Conservation (phyloP, 37 sponge, comb jelly and placozoan genomes). For the Axinella damicornis region DNA sequence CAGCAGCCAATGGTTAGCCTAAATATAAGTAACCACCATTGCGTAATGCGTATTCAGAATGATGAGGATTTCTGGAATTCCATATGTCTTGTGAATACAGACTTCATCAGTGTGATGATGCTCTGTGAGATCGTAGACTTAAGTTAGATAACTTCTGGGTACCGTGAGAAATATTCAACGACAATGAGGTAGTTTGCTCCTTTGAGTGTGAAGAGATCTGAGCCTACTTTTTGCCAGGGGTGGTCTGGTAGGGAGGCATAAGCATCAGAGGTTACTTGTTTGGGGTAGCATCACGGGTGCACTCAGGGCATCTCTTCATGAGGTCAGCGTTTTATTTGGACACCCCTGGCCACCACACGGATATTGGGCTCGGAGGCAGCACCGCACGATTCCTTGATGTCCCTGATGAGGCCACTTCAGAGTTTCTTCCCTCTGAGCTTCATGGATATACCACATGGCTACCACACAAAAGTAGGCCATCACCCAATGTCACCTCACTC, state of each 20-base stretch:
- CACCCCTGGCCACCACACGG: conserved; percentile 51
- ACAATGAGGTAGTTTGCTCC: no score
- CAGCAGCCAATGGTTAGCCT: no score
- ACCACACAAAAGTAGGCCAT: conserved; percentile 4
- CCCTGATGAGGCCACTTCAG: background rate
- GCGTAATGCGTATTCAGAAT: no score
- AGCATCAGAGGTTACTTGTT: conserved; percentile 20
- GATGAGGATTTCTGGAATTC: no score
- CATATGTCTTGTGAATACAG: no score
- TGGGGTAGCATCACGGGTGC: background rate
- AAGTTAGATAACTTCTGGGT: no score
- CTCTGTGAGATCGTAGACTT: no score
- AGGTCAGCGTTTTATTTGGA: background rate
- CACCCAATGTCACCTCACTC: background rate
- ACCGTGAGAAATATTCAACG: no score
- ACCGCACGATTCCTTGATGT: conserved; percentile 15
- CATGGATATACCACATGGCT: conserved; percentile 2
- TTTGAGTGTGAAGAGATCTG: no score
- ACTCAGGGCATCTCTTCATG: conserved; percentile 9
- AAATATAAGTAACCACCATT: no score
- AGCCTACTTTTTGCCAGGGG: conserved; percentile 60
- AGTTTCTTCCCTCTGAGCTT: background rate
- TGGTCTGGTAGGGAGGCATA: conserved; percentile 26
- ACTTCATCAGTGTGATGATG: no score
- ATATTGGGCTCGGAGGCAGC: background rate